phyloP scores from a whole-genome alignment of 2,797 vertebrate species.

The Loriculus beryllinus region DNA sequence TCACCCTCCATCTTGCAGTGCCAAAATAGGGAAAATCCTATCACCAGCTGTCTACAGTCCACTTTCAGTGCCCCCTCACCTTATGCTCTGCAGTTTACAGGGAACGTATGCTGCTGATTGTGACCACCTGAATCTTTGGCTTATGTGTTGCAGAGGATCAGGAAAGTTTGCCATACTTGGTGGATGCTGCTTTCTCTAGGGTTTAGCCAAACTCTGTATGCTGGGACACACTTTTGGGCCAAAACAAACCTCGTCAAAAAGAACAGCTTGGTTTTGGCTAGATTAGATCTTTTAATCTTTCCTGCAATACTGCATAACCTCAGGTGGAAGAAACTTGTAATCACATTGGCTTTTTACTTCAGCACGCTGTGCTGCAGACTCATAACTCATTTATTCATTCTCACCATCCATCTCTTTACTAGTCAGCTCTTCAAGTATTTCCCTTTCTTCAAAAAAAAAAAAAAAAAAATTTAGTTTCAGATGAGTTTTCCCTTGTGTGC shows the following conservation, averaged over 20 bases:
- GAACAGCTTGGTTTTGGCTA: background rate
- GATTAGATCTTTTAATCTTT: slow-evolving; percentile 13
- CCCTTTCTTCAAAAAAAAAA: slow-evolving; percentile 20
- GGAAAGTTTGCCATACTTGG: background rate
- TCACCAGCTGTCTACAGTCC: background rate
- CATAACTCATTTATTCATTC: slow-evolving; percentile 27
- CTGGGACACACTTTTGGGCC: background rate
- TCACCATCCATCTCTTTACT: background rate
- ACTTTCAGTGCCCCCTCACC: background rate
- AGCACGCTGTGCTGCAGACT: background rate
- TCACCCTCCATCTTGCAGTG: background rate
- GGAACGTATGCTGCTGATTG: fast-evolving
- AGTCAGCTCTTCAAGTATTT: slow-evolving; percentile 20
- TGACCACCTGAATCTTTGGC: background rate
- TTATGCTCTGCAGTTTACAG: background rate
- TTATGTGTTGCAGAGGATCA: background rate
- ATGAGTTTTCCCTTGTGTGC: slow-evolving; percentile 25
- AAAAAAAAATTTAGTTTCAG: slow-evolving; percentile 30
- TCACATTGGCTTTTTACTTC: slow-evolving; percentile 4
- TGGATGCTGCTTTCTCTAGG: background rate
- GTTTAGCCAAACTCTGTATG: background rate
- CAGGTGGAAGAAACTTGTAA: background rate
- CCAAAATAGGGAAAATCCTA: background rate
- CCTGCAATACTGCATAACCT: background rate
- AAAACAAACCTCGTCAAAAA: background rate